Evolutionary conservation across 2,113 vertebrate genomes (phyloP).

Genomic region (Scalopus aquaticus): DNA sequence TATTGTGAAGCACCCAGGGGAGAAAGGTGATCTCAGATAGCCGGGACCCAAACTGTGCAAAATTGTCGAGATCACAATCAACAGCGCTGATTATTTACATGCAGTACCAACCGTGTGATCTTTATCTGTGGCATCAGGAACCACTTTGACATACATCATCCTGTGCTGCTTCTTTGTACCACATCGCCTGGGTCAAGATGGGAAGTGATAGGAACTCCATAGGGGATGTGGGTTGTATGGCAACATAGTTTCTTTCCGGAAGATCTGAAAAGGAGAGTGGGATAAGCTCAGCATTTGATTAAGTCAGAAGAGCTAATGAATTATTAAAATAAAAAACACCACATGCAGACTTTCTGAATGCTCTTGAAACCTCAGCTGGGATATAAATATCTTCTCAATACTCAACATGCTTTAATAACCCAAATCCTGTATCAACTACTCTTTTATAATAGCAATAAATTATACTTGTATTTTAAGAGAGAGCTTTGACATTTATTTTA

Average conservation of each 20-base stretch:
- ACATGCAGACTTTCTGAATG: background rate
- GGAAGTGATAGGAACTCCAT: conserved; percentile 31
- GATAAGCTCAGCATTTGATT: conserved; percentile 40
- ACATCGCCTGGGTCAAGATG: conserved; percentile 34
- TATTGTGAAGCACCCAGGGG: background rate
- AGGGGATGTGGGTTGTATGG: background rate
- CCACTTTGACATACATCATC: conserved; percentile 18
- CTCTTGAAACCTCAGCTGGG: conserved; percentile 41
- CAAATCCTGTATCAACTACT: background rate
- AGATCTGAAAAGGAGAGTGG: conserved; percentile 35
- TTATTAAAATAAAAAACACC: conserved; percentile 58
- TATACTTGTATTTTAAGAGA: conserved; percentile 54
- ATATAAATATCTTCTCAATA: background rate
- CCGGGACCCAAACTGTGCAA: conserved; percentile 52
- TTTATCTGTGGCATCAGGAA: conserved; percentile 55
- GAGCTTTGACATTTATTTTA: conserved; percentile 61
- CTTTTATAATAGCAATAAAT: conserved; percentile 63
- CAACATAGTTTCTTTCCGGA: conserved; percentile 23
- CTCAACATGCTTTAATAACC: background rate
- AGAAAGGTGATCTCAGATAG: conserved; percentile 74
- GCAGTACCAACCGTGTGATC: background rate
- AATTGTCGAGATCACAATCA: conserved; percentile 56
- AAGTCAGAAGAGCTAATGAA: conserved; percentile 49
- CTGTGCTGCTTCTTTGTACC: background rate
- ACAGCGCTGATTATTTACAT: conserved; percentile 51